Evolutionary conservation across 2,113 vertebrate genomes (phyloP).

Genomic region (Micronycteris hirsuta): DNA sequence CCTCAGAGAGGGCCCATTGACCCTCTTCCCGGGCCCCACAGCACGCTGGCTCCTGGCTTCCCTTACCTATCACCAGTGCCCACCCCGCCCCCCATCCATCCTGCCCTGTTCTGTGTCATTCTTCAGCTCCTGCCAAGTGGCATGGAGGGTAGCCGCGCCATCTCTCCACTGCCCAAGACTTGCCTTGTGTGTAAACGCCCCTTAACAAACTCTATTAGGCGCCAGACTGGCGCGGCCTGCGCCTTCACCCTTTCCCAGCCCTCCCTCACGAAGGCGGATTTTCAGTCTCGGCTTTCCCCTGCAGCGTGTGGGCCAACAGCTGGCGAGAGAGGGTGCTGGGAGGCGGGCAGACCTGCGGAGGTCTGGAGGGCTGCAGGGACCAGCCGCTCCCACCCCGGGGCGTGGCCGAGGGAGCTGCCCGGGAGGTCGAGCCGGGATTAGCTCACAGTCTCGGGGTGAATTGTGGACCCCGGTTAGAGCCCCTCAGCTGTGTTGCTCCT

Average conservation of each 20-base stretch:
- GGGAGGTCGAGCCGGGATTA: fast-evolving
- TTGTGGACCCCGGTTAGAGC: fast-evolving
- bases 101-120: too few relatives aligned
- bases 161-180: neutral
- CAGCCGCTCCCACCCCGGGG: fast-evolving
- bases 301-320: neutral
- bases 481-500: neutral
- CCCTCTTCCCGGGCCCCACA: neutral
- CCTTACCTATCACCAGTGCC: neutral
- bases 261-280: neutral
- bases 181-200: neutral
- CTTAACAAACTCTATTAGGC: too few relatives aligned
- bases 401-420: fast-evolving
- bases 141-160: neutral
- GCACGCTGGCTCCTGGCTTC: neutral
- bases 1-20: neutral
- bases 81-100: neutral
- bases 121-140: neutral
- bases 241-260: neutral
- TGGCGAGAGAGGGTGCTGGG: neutral
- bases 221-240: neutral
- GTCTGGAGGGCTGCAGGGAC: neutral
- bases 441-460: neutral
- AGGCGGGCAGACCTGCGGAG: neutral
- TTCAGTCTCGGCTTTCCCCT: neutral